These are phyloP conservation scores for Neodiprion pinetum DNA, from an alignment of 1,140 invertebrate genomes.

Conservation along the genomic window DNA sequence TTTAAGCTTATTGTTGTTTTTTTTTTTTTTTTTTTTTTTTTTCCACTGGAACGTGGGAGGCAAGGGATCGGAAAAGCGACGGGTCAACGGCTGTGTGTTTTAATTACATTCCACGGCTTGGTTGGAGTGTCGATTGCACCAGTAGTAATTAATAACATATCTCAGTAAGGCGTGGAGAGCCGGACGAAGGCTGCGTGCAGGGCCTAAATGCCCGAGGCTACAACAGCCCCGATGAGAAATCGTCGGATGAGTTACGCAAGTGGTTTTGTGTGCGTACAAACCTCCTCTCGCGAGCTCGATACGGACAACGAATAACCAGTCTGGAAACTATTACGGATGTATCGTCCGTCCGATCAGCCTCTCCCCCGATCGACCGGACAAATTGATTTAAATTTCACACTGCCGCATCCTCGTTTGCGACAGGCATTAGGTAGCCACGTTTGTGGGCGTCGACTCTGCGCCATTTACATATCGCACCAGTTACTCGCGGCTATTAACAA, in stretches of 20 bases:
- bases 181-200: not conserved
- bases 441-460: no score
- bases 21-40: no score
- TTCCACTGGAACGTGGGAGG: no score
- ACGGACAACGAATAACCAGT: not conserved
- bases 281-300: not conserved
- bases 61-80: no score
- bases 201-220: no score
- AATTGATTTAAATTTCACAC: not conserved
- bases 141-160: not conserved
- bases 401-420: not conserved
- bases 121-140: no score
- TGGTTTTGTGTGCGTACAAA: not conserved
- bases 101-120: no score
- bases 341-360: not conserved
- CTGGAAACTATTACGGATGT: conserved; percentile 5
- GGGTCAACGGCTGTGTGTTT: no score
- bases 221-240: not conserved
- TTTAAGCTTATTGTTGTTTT: no score
- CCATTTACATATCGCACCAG: no score
- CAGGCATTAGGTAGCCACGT: no score
- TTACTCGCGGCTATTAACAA: no score
- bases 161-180: not conserved
- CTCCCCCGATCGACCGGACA: not conserved
- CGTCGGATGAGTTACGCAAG: not conserved